Evolutionary conservation across 2,888 invertebrate species (phyloP), one percentile per base, ranked within the genome.

Genomic region (Nemotelus pantherinus): DNA sequence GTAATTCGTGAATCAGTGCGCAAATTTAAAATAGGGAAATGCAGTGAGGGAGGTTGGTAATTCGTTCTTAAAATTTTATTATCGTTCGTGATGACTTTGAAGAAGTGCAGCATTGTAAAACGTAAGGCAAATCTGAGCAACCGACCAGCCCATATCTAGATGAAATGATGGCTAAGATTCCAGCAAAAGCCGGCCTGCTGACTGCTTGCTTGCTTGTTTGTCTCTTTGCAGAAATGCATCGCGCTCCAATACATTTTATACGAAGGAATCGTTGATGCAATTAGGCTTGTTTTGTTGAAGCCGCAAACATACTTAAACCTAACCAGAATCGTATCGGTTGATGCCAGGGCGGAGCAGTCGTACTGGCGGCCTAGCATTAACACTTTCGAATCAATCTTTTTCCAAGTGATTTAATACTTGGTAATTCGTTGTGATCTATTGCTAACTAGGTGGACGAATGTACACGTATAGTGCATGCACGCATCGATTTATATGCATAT

Each of bases 351-450:
- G 53, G 53, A 71, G 53, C 44, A 57, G 55, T 9, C 9, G 5
- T 55, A 41, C 55, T 57, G 43, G 41, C 55, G 71, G 55, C 55
- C 71, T 55, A 71, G 71, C 55, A 71, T 71, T 78, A 76, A 78
- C 78, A 78, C 78, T 78, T 72, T 68, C 78, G 78, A 77, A 78
- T 78, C 78, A 78, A 78, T 78, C 78, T 78, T 71, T 72, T 53
- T 77, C 44, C 77, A 67, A 50, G 77, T 78, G 78, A 78, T 78
- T 78, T 70, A 71, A 78, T 72, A 78, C 76, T 72, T 48, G 25
- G 78, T 77, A 77, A 78, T 76, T 77, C 71, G 72, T 65, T 65
- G 78, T 78, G 78, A 78, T 78, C 77, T 78, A 78, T 78, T 76
- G 78, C 78, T 48, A 72, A 57, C 78, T 45, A 25, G 68, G 55